Evolutionary conservation across 1,140 invertebrate genomes (phyloP).

Genomic region (Laupala kohalensis): DNA sequence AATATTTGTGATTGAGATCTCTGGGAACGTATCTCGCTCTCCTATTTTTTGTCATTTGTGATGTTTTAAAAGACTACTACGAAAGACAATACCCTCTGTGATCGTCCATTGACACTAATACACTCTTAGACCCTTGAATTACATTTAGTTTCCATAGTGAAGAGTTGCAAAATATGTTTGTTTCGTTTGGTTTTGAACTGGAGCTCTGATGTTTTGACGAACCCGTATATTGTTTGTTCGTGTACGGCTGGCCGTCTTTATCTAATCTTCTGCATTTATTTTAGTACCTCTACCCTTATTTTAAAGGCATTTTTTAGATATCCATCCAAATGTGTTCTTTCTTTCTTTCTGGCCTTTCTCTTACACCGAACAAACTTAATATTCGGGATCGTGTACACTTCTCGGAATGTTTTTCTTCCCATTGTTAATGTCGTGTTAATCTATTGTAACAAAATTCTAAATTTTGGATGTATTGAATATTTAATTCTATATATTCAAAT

Average conservation of each 20-base stretch:
- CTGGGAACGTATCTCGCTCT: background rate
- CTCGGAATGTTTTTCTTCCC: background rate
- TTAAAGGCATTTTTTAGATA: background rate
- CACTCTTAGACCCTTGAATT: background rate
- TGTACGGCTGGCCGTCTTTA: background rate
- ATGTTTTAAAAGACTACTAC: background rate
- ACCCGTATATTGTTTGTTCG: background rate
- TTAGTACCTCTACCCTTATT: background rate
- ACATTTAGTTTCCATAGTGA: background rate
- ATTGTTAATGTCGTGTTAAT: no score
- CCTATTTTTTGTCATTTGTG: background rate
- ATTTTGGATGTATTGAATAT: background rate
- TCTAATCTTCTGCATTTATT: background rate
- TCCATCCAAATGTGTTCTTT: background rate
- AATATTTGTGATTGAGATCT: background rate
- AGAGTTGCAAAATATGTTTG: background rate
- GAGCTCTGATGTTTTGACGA: background rate
- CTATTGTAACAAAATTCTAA: background rate
- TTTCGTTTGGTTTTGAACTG: background rate
- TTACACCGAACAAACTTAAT: background rate
- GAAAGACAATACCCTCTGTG: background rate
- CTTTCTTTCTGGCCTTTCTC: background rate
- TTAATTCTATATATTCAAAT: background rate
- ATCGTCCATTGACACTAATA: background rate
- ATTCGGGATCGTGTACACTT: background rate